Conservation (phyloP, 2,888 invertebrate genomes). For the Copidosoma aretas region DNA sequence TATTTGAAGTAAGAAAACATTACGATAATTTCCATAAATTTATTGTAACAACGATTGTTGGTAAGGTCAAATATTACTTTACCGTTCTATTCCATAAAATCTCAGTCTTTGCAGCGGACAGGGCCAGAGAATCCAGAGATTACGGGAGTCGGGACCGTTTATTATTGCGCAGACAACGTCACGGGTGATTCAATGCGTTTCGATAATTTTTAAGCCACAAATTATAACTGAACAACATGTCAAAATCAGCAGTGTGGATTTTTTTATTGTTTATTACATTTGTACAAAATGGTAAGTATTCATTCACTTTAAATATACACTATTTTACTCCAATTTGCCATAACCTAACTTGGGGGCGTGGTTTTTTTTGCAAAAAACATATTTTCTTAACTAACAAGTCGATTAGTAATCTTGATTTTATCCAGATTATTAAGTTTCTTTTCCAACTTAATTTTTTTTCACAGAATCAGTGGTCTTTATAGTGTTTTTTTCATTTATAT, state of each 20-base stretch:
- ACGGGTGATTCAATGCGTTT: neutral
- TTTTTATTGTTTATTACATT: conserved; percentile 11
- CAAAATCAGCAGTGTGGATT: conserved; percentile 4
- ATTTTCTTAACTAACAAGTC: neutral
- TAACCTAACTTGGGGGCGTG: conserved; percentile 39
- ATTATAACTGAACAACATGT: conserved; percentile 28
- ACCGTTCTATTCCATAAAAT: neutral
- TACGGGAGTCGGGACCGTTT: neutral
- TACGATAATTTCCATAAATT: too few relatives aligned
- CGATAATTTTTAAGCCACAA: neutral
- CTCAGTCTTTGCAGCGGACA: too few relatives aligned
- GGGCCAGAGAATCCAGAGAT: too few relatives aligned
- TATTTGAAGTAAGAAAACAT: too few relatives aligned
- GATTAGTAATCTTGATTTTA: neutral
- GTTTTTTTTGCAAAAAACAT: neutral
- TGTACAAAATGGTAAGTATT: conserved; percentile 20
- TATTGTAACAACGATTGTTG: too few relatives aligned
- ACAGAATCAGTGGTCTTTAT: neutral
- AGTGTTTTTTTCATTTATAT: neutral
- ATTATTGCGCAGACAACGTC: neutral
- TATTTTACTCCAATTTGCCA: neutral
- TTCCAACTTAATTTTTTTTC: neutral
- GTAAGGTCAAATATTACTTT: neutral
- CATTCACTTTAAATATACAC: neutral
- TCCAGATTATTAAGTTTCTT: neutral